Conservation (phyloP, 1,140 invertebrate species). For the Drosophila kurseongensis region DNA sequence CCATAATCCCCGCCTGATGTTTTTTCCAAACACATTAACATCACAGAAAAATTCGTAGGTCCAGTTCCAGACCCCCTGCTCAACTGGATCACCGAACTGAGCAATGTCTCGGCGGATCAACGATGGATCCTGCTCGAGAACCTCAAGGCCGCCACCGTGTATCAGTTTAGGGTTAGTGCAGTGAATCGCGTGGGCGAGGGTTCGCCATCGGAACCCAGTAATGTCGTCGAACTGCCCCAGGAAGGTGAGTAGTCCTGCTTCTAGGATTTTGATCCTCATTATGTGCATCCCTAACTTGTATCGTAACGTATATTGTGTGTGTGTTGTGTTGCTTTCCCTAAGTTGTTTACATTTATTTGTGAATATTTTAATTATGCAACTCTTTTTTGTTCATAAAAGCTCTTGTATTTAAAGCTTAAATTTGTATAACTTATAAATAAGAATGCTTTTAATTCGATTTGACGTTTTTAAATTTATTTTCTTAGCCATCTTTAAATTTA, state of each 20-base stretch:
- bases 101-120: conserved; percentile 92
- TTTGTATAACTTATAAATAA: conserved; percentile 1
- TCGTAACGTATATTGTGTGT: conserved; percentile 2
- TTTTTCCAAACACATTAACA: conserved; percentile 75
- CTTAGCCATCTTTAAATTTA: neutral
- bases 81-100: conserved; percentile 95
- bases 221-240: conserved; percentile 94
- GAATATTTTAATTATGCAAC: neutral
- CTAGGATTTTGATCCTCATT: neutral
- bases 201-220: conserved; percentile 93
- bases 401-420: neutral
- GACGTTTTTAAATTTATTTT: neutral
- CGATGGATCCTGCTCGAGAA: conserved; percentile 93
- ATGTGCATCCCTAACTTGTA: conserved; percentile 7
- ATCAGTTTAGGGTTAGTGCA: conserved; percentile 98
- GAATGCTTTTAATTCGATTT: neutral
- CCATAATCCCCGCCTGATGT: conserved; percentile 14
- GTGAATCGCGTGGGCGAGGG: conserved; percentile 98
- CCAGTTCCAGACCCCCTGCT: conserved; percentile 91
- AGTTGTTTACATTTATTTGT: conserved; percentile 7
- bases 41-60: conserved; percentile 87
- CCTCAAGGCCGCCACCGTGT: conserved; percentile 96
- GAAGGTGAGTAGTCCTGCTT: conserved; percentile 90
- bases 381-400: neutral
- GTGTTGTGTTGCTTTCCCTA: conserved; percentile 11